These are phyloP conservation scores for Acanthosepion lycidas DNA, from an alignment of 2,888 invertebrate species.

Conservation along the genomic window DNA sequence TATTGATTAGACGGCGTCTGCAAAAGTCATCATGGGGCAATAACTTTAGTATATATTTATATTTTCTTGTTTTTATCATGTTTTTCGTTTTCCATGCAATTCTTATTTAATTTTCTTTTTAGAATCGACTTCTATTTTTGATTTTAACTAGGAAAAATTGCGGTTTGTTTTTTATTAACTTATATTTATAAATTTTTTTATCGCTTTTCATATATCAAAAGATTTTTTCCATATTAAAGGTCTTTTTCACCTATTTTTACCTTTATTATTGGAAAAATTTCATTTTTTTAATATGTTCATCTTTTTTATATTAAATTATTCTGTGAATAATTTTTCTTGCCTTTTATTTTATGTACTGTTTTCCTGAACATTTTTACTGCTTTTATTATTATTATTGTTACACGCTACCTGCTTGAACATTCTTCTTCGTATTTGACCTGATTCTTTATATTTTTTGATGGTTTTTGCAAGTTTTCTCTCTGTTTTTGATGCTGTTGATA, in stretches of 20 bases:
- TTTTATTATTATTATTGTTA: too few relatives aligned
- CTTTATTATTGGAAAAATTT: not conserved
- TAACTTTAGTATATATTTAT: not conserved
- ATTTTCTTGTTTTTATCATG: not conserved
- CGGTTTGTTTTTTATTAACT: not conserved
- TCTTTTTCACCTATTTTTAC: not conserved
- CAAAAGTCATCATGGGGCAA: not conserved
- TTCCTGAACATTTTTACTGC: too few relatives aligned
- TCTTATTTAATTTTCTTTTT: not conserved
- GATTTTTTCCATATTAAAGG: not conserved
- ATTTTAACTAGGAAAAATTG: not conserved
- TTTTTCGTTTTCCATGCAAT: not conserved
- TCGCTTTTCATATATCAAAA: not conserved
- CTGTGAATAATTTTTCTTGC: too few relatives aligned
- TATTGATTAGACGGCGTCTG: not conserved
- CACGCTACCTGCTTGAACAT: too few relatives aligned
- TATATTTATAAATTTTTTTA: not conserved
- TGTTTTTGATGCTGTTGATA: too few relatives aligned
- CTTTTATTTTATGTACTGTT: too few relatives aligned
- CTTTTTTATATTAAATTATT: not conserved
- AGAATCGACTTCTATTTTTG: not conserved
- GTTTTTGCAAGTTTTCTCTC: too few relatives aligned
- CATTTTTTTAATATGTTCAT: not conserved
- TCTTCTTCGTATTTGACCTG: too few relatives aligned
- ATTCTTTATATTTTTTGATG: too few relatives aligned